Evolutionary conservation across 2,797 vertebrate species (phyloP).

Genomic region (Tachyglossus aculeatus): DNA sequence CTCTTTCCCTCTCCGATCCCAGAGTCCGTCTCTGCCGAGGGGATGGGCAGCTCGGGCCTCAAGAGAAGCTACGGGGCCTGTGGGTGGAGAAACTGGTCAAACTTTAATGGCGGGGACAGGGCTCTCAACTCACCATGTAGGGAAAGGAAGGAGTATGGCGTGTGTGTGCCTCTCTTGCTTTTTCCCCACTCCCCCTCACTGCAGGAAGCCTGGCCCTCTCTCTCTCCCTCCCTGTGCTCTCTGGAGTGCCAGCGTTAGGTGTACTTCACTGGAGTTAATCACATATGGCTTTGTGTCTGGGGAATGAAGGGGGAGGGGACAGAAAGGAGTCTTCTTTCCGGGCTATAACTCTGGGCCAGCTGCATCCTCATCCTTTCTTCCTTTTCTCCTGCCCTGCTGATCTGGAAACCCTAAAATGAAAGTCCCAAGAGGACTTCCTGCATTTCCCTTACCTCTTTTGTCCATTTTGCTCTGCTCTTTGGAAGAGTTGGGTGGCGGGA

Average conservation of each 20-base stretch:
- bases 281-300: conserved; percentile 16
- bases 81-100: background rate
- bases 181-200: background rate
- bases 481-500: background rate
- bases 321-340: background rate
- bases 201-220: background rate
- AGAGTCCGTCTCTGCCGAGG: too few relatives aligned
- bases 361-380: background rate
- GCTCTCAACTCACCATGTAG: background rate
- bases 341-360: background rate
- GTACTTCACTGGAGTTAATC: background rate
- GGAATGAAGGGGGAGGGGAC: conserved; percentile 26
- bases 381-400: background rate
- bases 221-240: conserved; percentile 45
- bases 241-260: background rate
- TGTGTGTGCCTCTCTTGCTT: background rate
- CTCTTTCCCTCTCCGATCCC: too few relatives aligned
- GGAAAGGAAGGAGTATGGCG: background rate
- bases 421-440: too few relatives aligned
- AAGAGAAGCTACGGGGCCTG: too few relatives aligned
- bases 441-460: fast-evolving
- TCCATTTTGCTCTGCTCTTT: background rate
- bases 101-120: background rate
- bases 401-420: too few relatives aligned
- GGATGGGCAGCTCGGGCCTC: too few relatives aligned